Evolutionary conservation across 2,888 invertebrate genomes (phyloP).

Genomic region (Homarus gammarus): DNA sequence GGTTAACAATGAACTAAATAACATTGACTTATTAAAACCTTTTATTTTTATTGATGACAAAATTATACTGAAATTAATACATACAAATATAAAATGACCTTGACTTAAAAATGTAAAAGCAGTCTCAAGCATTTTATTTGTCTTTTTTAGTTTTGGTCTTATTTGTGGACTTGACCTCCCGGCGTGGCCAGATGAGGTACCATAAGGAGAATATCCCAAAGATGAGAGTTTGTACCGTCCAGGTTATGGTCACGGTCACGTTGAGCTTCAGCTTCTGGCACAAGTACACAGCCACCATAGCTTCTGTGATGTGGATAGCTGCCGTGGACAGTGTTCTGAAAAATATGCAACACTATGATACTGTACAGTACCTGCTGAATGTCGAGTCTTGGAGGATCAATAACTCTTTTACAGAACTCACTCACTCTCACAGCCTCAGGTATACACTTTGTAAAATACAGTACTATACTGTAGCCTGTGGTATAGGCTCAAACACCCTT

Average conservation of each 20-base stretch:
- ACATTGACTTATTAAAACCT: not conserved
- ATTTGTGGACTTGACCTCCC: not conserved
- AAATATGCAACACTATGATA: not conserved
- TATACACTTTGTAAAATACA: no score
- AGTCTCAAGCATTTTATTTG: no score
- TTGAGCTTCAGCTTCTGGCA: slow-evolving; percentile 52
- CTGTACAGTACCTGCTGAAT: not conserved
- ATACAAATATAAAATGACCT: no score
- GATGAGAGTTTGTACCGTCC: slow-evolving; percentile 53
- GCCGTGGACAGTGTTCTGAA: slow-evolving; percentile 29
- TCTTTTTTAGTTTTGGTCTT: slow-evolving; percentile 30
- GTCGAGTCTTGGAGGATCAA: not conserved
- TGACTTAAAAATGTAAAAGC: no score
- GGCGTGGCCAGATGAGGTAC: slow-evolving; percentile 60
- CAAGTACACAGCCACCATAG: slow-evolving; percentile 42
- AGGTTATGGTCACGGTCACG: slow-evolving; percentile 28
- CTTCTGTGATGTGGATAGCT: slow-evolving; percentile 44
- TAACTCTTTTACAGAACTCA: no score
- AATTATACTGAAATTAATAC: no score
- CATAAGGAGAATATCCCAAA: slow-evolving; percentile 63
- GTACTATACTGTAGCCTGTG: no score
- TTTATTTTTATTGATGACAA: not conserved
- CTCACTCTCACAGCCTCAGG: no score
- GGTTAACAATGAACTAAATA: no score
- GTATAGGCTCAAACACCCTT: no score